These are phyloP conservation scores for Gasterosteus aculeatus DNA, from an alignment of 2,113 vertebrate species.

Conservation along the genomic window DNA sequence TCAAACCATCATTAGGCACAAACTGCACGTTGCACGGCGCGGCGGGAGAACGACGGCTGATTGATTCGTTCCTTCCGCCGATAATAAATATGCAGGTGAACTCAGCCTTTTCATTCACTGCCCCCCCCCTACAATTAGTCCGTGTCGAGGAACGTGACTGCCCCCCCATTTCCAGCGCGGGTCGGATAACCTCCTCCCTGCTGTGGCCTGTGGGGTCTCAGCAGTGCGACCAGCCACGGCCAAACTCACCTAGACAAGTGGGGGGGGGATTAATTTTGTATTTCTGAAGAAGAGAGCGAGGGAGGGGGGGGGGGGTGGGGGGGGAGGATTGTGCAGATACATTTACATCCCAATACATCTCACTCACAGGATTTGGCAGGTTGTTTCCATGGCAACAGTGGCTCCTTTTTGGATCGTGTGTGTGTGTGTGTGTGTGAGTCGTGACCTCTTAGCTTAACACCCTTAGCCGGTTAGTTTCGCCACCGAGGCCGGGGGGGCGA, in stretches of 20 bases:
- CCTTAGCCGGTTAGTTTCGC: slow-evolving; percentile 72
- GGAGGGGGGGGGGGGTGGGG: neutral
- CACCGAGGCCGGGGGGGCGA: slow-evolving; percentile 36
- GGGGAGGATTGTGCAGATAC: slow-evolving; percentile 51
- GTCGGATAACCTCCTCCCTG: slow-evolving; percentile 70
- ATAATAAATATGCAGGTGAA: slow-evolving; percentile 67
- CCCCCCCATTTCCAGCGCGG: slow-evolving; percentile 11
- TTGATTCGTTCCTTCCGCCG: slow-evolving; percentile 66
- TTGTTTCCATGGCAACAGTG: slow-evolving; percentile 77
- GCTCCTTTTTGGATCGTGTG: slow-evolving; percentile 49
- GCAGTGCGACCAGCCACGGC: slow-evolving; percentile 64
- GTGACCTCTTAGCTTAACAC: slow-evolving; percentile 71
- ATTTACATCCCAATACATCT: slow-evolving; percentile 82
- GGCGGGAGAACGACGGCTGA: slow-evolving; percentile 55
- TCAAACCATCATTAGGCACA: slow-evolving; percentile 74
- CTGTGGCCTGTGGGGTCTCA: slow-evolving; percentile 61
- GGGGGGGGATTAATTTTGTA: slow-evolving; percentile 68
- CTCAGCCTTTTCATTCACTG: slow-evolving; percentile 22
- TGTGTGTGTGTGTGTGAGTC: slow-evolving; percentile 25
- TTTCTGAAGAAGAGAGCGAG: slow-evolving; percentile 29
- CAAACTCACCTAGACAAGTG: slow-evolving; percentile 64
- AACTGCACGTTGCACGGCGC: slow-evolving; percentile 29
- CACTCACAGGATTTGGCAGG: slow-evolving; percentile 75
- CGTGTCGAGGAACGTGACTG: slow-evolving; percentile 20
- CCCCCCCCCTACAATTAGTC: slow-evolving; percentile 28